These are phyloP conservation scores for Leuctra nigra DNA, from an alignment of 2,888 invertebrate species.

Conservation along the genomic window DNA sequence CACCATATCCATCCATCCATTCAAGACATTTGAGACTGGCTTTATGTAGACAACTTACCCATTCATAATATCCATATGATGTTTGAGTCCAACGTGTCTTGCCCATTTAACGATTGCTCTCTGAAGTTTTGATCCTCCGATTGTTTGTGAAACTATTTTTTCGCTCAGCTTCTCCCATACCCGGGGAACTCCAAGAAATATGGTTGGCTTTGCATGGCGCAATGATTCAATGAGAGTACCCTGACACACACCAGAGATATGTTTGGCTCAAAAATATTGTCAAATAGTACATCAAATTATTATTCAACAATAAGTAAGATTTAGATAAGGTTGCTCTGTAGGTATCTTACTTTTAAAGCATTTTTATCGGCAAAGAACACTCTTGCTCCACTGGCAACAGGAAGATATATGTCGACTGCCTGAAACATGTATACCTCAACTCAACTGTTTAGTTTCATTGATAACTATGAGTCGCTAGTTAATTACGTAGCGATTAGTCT, in stretches of 20 bases:
- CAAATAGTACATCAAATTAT: neutral
- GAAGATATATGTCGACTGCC: constrained; percentile 69
- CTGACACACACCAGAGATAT: constrained; percentile 36
- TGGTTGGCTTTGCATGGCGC: constrained; percentile 71
- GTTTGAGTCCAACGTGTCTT: constrained; percentile 59
- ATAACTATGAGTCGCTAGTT: no score
- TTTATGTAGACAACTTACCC: no score
- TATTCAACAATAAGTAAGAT: no score
- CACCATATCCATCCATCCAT: no score
- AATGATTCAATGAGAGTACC: constrained; percentile 71
- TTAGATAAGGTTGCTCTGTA: no score
- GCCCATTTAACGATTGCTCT: constrained; percentile 70
- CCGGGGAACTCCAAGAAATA: constrained; percentile 81
- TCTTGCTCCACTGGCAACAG: constrained; percentile 55
- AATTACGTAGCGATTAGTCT: no score
- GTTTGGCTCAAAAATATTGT: neutral
- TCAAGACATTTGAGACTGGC: no score
- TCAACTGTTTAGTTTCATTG: no score
- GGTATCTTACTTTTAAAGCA: constrained; percentile 56
- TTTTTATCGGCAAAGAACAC: constrained; percentile 87
- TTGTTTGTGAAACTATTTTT: constrained; percentile 68
- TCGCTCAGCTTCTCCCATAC: constrained; percentile 94
- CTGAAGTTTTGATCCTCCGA: constrained; percentile 63
- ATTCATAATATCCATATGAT: constrained; percentile 56
- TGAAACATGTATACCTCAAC: no score